These are phyloP conservation scores for Steinernema scapterisci DNA, from an alignment of 2,888 invertebrate genomes.

Conservation along the genomic window DNA sequence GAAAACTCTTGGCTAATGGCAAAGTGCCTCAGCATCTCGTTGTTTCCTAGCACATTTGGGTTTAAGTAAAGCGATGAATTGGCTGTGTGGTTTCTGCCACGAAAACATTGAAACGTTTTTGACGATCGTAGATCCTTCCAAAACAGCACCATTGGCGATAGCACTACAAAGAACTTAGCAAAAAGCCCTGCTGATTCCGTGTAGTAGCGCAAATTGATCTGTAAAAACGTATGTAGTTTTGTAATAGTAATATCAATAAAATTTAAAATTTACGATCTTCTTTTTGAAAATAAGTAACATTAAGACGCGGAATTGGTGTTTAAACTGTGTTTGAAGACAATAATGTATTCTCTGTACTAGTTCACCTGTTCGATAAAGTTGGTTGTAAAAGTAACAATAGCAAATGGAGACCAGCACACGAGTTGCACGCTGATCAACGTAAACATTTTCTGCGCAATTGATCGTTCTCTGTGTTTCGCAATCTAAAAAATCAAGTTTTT, in stretches of 20 bases:
- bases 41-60: not conserved
- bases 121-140: not conserved
- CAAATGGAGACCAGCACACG: slow-evolving; percentile 4
- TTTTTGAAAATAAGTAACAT: no score
- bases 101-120: not conserved
- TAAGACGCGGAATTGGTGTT: no score
- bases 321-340: no score
- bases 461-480: not conserved
- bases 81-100: not conserved
- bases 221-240: no score
- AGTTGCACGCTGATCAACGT: not conserved
- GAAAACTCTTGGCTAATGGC: not conserved
- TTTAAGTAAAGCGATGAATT: no score
- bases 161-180: not conserved
- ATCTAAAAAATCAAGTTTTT: not conserved
- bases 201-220: not conserved
- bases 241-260: no score
- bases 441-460: slow-evolving; percentile 11
- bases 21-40: not conserved
- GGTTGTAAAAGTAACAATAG: not conserved
- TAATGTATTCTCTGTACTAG: no score
- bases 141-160: not conserved
- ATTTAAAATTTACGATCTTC: no score
- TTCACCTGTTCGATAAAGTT: not conserved
- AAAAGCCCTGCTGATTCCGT: not conserved